phyloP scores from a whole-genome alignment of 2,797 vertebrate genomes.

The Poecilia picta region DNA sequence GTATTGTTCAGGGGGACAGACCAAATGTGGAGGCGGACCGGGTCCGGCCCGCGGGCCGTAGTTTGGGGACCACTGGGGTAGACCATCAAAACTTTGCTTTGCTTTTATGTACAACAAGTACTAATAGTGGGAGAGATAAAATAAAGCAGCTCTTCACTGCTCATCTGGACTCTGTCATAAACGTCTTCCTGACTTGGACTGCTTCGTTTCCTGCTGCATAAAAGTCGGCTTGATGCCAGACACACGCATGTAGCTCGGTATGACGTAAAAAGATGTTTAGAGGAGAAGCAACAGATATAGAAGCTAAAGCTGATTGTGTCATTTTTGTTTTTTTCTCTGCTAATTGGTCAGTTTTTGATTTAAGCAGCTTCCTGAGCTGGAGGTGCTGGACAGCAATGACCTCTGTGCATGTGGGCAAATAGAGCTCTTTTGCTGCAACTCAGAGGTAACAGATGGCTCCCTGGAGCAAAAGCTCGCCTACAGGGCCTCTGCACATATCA shows the following conservation, averaged over 20 bases:
- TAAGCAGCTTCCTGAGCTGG: neutral
- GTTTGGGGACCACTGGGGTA: too few species aligned
- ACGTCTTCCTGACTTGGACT: neutral
- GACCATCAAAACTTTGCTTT: neutral
- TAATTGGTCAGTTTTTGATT: constrained; percentile 9
- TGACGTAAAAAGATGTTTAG: neutral
- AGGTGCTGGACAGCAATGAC: constrained; percentile 10
- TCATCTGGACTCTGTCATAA: constrained; percentile 29
- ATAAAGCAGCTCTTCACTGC: neutral
- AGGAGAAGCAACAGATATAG: neutral
- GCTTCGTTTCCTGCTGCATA: constrained; percentile 21
- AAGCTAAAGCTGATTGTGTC: constrained; percentile 8
- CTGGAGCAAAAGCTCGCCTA: constrained; percentile 56
- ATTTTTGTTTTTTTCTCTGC: neutral
- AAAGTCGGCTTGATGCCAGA: constrained; percentile 6
- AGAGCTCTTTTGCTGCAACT: constrained; percentile 41
- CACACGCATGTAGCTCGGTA: constrained; percentile 2
- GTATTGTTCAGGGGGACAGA: too few species aligned
- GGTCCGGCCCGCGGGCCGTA: too few species aligned
- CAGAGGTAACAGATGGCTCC: constrained; percentile 77
- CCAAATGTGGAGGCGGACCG: too few species aligned
- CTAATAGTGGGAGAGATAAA: neutral
- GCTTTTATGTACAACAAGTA: neutral
- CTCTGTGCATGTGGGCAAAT: constrained; percentile 28
- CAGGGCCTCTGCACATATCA: constrained; percentile 72